Base-by-base conservation (phyloP, 1,140 invertebrate species). In the Antheraea mylitta region DNA sequence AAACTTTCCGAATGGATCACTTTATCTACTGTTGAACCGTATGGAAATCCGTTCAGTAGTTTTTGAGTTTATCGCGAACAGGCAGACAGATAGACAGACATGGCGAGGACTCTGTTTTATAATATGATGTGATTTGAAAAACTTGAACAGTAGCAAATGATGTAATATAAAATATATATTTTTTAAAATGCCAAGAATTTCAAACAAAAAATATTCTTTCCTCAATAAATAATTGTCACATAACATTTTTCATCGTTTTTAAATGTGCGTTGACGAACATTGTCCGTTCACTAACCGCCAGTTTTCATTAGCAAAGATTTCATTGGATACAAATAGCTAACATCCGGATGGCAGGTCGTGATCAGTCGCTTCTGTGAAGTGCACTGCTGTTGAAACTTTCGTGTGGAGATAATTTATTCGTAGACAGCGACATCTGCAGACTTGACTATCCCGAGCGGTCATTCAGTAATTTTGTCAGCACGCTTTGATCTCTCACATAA, bases 401-500 rank as follows among this genome's bases (percentile, higher is more conserved):
- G 59, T 13, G 18, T 61, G 59, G 59, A 74, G 65, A 77, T 75
- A 77, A 77, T 77, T 77, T 71, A 65, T 75, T 71, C 67, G 59
- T 48, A 58, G 16, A 9, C 63, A 61, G 22, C 22, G 22, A 30
- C 22, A 66, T 65, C 66, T 66, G 66, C 64, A 62, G 66, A 72
- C 45, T 42, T n/a, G 67, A 67, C 58, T 16, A 13, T 53, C 45
- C 65, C 70, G 16, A 19, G 60, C 37, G 10, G 13, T 64, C 10
- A 42, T 13, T 72, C 67, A 63, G 74, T 67, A 65, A 60, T 75
- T 71, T 70, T 66, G 69, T 70, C 68, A 62, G 69, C 60, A 62
- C 61, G 74, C 66, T 82, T 82, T 82, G 80, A 81, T 80, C 70
- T 76, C 73, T 62, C 30, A 61, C n/a, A 61, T 61, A 61, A 61